phyloP scores from a whole-genome alignment of 2,888 invertebrate genomes.

The Noctuana brunneofusca region DNA sequence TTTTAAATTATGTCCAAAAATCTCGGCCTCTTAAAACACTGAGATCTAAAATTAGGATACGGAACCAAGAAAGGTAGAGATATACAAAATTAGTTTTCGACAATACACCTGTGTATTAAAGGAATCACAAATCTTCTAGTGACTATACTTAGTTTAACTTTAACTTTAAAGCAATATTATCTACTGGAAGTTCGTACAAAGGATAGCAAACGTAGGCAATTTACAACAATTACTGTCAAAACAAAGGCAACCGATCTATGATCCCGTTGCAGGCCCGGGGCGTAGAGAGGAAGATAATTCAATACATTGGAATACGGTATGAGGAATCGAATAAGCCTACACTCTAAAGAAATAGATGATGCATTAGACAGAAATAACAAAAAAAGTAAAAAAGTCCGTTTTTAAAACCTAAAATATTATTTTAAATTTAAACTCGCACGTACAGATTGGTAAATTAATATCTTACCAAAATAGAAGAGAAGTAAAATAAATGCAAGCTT shows the following conservation, averaged over 20 bases:
- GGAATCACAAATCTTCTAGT: not conserved
- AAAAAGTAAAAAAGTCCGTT: no score
- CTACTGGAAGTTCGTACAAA: slow-evolving; percentile 14
- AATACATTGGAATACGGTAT: slow-evolving; percentile 4
- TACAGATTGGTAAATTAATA: no score
- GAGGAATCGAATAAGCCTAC: not conserved
- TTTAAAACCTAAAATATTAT: no score
- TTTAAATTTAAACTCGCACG: no score
- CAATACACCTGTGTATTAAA: no score
- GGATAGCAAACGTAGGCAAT: slow-evolving; percentile 49
- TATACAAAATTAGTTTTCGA: no score
- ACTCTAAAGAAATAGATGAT: not conserved
- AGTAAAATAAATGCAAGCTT: no score
- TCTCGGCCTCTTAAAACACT: no score
- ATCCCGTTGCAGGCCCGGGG: slow-evolving; percentile 56
- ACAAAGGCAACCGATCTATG: slow-evolving; percentile 62
- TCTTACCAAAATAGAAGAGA: no score
- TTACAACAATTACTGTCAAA: slow-evolving; percentile 76
- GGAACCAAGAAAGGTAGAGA: no score
- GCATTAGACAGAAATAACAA: not conserved
- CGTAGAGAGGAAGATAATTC: slow-evolving; percentile 18
- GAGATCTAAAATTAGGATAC: no score
- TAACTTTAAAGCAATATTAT: not conserved
- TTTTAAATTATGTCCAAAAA: no score
- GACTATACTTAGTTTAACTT: not conserved